phyloP scores from a whole-genome alignment of 2,113 vertebrate species.

The Hydropotes inermis region DNA sequence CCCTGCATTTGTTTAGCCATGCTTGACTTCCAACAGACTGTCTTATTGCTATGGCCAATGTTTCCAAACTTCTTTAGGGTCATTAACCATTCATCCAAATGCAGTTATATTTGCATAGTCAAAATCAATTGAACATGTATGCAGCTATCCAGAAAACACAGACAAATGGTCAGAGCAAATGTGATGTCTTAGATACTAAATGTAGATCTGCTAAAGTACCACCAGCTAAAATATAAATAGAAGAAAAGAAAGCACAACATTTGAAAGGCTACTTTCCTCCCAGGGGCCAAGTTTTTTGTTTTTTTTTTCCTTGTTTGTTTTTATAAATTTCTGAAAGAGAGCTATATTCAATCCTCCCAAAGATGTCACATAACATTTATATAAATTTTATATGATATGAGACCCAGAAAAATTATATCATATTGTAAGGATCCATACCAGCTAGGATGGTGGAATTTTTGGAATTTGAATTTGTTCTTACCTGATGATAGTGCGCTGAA shows the following conservation, averaged over 20 bases:
- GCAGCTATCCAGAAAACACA: not conserved
- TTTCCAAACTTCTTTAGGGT: not conserved
- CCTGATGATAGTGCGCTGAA: not conserved
- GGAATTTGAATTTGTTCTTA: not conserved
- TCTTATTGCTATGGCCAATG: not conserved
- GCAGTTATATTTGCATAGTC: not conserved
- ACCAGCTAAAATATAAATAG: not conserved
- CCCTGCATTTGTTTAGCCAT: not conserved
- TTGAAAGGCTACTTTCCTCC: not conserved
- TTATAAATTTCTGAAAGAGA: not conserved
- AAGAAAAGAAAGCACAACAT: not conserved
- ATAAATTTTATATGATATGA: not conserved
- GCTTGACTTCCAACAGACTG: not conserved
- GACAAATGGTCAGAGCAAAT: not conserved
- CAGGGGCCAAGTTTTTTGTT: not conserved
- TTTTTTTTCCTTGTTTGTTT: not conserved
- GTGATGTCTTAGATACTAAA: not conserved
- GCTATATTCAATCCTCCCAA: not conserved
- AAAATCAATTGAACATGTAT: not conserved
- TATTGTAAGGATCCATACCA: not conserved
- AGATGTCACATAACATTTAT: not conserved
- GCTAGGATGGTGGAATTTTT: not conserved
- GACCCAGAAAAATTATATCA: not conserved
- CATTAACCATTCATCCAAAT: not conserved
- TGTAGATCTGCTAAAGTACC: not conserved